Base-by-base conservation (phyloP, 2,888 invertebrate species). In the Acleris emargana region DNA sequence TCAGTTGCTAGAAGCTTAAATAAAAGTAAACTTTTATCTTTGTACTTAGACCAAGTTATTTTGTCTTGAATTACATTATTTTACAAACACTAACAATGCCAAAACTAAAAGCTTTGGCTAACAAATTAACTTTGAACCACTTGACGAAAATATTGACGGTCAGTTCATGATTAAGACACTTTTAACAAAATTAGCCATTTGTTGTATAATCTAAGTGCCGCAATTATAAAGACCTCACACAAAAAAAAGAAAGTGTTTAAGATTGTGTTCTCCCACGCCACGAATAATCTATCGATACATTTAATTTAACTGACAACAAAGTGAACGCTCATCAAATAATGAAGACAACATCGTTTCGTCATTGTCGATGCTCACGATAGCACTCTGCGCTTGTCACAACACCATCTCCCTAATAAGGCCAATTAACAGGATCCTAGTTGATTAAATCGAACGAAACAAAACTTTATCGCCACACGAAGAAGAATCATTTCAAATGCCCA, bases 321-420 rank as follows among this genome's bases (percentile, higher is more conserved):
- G 89, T 89, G 91, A 90, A 84, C 89, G 91, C 88, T 91, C 91
- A 89, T 91, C 91, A 91, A 89, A 90, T 91, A 91, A 91, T 91
- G 89, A 92, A 91, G 91, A 91, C 91, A 91, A 88, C 89, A 87
- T 89, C 91, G 92, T 92, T 92, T 92, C 92, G 91, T 92, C 92
- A 91, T 91, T 92, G 92, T 92, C 89, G 92, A 91, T 92, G 89
- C 81, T 79, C 91, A 91, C 91, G 92, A 92, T 92, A 92, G 86
- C 91, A 91, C 91, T 91, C 88, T 88, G 82, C 79, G 81, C 86
- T 91, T 92, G 92, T 92, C 92, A 92, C 91, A 92, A 92, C 91
- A 92, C 88, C 85, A 89, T 91, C 91, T 89, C 81, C 85, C 87
- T 91, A 92, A 92, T 92, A 91, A 91, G 90, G 83, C 91, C 91